Evolutionary conservation across 2,113 vertebrate species (phyloP).

Genomic region (Heliornis fulica): DNA sequence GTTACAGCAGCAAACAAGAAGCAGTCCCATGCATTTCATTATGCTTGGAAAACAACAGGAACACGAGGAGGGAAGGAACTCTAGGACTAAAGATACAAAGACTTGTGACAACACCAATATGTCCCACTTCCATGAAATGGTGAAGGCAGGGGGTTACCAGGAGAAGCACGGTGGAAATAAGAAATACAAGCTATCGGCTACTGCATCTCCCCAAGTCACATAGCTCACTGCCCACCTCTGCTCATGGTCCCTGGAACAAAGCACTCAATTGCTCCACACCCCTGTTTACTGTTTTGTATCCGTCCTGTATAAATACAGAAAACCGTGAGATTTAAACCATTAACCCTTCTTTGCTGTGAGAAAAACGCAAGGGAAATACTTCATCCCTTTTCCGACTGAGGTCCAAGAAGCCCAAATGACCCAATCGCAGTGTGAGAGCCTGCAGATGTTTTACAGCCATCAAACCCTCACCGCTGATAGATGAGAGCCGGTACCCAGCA

Average conservation of each 20-base stretch:
- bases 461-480: not conserved
- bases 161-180: not conserved
- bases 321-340: not conserved
- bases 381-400: not conserved
- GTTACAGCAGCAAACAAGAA: not conserved
- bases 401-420: constrained; percentile 16
- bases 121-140: not conserved
- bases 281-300: not conserved
- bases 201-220: too few relatives aligned
- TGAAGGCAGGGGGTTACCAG: not conserved
- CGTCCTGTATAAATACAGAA: not conserved
- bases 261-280: too few relatives aligned
- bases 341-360: not conserved
- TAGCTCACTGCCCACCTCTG: not conserved
- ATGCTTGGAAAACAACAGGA: not conserved
- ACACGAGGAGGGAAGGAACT: not conserved
- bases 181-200: not conserved
- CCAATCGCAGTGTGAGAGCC: not conserved
- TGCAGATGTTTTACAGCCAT: not conserved
- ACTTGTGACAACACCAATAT: not conserved
- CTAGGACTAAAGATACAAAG: not conserved
- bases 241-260: not conserved
- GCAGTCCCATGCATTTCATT: not conserved
- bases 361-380: not conserved
- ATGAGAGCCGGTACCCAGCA: not conserved